A percentile compares a stretch with the other conserved stretches of the same genome.
phyloP scores from a whole-genome alignment of 2,113 vertebrate species.

The Odocoileus hemionus region DNA sequence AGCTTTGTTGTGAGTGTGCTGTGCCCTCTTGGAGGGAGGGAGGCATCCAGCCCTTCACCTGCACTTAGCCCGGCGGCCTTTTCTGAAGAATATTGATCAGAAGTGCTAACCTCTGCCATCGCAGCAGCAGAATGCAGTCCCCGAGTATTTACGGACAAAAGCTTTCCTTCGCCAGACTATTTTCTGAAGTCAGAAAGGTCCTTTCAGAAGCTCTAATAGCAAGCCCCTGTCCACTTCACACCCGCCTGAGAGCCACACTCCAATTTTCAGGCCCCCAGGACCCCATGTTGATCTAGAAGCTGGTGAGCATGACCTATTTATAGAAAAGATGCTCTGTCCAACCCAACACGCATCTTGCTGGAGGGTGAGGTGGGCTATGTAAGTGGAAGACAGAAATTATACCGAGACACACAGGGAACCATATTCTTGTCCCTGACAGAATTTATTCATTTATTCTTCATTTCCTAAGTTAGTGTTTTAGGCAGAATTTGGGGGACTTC shows the following conservation, averaged over 20 bases:
- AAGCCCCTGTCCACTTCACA: slow-evolving; percentile 46
- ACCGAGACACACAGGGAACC: not conserved
- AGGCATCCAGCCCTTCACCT: not conserved
- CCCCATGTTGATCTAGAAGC: not conserved
- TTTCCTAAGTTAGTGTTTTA: not conserved
- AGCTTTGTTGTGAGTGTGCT: not conserved
- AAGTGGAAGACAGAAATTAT: not conserved
- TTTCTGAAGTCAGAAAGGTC: slow-evolving; percentile 54
- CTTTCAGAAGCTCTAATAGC: slow-evolving; percentile 38
- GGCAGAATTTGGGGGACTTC: not conserved
- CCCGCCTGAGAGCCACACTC: slow-evolving; percentile 30
- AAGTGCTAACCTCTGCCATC: slow-evolving; percentile 31
- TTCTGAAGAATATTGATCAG: slow-evolving; percentile 48
- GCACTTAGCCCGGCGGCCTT: slow-evolving; percentile 10
- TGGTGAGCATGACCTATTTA: not conserved
- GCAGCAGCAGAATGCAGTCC: not conserved
- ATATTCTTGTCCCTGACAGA: not conserved
- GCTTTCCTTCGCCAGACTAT: slow-evolving; percentile 37
- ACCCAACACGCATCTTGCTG: not conserved
- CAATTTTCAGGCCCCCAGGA: slow-evolving; percentile 26
- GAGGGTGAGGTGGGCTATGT: not conserved
- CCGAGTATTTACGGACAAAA: slow-evolving; percentile 27
- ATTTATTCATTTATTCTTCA: not conserved
- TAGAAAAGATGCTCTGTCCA: not conserved
- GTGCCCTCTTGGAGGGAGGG: not conserved